Evolutionary conservation across 2,888 invertebrate species (phyloP).

Genomic region (Sisyra nigra): DNA sequence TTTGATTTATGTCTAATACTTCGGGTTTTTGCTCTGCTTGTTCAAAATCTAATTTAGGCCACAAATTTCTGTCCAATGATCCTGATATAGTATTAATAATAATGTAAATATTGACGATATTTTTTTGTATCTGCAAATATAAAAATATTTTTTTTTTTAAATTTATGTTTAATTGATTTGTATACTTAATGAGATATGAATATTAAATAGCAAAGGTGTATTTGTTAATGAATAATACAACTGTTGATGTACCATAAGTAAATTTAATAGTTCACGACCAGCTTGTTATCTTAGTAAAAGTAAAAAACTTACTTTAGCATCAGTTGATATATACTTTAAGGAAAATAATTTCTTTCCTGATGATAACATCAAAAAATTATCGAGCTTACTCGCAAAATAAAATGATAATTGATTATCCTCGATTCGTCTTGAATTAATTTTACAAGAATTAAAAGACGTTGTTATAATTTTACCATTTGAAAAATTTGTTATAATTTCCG

Average conservation of each 20-base stretch:
- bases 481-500: conserved; percentile 11
- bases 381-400: conserved; percentile 44
- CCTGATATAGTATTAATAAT: conserved; percentile 53
- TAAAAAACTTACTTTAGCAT: conserved; percentile 44
- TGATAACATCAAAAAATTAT: conserved; percentile 43
- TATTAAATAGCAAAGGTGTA: no score
- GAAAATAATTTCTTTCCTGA: conserved; percentile 38
- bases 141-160: conserved; percentile 7
- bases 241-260: no score
- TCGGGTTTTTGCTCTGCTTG: neutral
- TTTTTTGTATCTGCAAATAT: conserved; percentile 36
- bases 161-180: conserved; percentile 5
- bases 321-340: conserved; percentile 39
- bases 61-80: conserved; percentile 30
- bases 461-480: conserved; percentile 3
- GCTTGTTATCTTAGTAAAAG: no score
- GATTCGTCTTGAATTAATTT: conserved; percentile 5
- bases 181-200: no score
- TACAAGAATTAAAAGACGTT: conserved; percentile 4
- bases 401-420: conserved; percentile 20
- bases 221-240: no score
- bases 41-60: conserved; percentile 5
- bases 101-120: conserved; percentile 45
- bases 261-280: no score
- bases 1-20: conserved; percentile 12